A percentile compares a stretch with the other conserved stretches of the same genome.
phyloP scores from a whole-genome alignment of 2,888 invertebrate species.

The Ctenicera cuprea region DNA sequence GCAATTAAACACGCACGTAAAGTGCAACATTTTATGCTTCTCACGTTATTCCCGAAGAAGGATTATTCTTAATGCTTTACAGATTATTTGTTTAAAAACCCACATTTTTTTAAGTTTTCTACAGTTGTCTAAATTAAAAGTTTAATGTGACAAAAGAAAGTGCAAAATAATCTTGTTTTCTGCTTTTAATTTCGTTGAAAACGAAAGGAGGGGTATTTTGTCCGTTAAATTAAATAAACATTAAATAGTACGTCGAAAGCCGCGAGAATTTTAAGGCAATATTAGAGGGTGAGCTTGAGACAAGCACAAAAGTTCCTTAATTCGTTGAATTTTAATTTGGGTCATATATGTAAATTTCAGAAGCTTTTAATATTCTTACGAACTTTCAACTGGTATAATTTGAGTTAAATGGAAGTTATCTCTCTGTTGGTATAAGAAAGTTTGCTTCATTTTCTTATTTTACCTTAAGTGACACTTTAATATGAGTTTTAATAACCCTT shows the following conservation, averaged over 20 bases:
- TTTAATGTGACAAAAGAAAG: neutral
- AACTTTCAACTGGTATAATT: constrained; percentile 47
- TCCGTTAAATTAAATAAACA: constrained; percentile 39
- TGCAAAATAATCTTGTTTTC: neutral
- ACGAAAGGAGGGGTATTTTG: neutral
- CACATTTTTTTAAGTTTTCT: neutral
- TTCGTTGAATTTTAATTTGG: constrained; percentile 52
- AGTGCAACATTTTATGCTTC: neutral
- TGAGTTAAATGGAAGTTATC: constrained; percentile 45
- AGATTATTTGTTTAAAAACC: neutral
- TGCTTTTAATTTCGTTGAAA: neutral
- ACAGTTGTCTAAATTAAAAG: neutral
- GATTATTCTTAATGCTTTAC: neutral
- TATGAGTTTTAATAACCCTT: neutral
- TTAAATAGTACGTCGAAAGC: constrained; percentile 34
- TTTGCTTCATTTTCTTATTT: constrained; percentile 25
- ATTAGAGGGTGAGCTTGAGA: constrained; percentile 24
- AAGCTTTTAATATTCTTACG: constrained; percentile 48
- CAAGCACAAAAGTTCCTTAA: constrained; percentile 44
- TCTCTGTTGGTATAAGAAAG: constrained; percentile 31
- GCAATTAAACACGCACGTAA: neutral
- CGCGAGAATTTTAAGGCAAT: neutral
- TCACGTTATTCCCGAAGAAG: neutral
- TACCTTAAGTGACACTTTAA: constrained; percentile 26
- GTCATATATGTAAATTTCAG: constrained; percentile 52